These are phyloP conservation scores for Esox lucius DNA, from an alignment of 2,797 vertebrate species.

Conservation along the genomic window DNA sequence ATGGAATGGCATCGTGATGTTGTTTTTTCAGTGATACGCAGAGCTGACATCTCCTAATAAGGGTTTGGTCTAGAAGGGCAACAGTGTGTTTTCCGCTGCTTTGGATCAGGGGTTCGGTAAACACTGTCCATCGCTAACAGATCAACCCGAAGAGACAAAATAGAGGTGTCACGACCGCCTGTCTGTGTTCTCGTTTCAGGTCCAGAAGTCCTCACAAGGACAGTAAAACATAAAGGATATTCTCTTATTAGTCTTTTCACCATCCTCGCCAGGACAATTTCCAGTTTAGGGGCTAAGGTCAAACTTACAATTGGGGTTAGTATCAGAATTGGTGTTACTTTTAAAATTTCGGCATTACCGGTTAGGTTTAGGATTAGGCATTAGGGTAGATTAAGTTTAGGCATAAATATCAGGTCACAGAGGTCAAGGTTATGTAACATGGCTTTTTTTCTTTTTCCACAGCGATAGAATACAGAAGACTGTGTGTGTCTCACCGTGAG, in stretches of 20 bases:
- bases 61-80: background rate
- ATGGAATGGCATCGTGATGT: background rate
- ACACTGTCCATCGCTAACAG: background rate
- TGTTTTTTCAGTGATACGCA: background rate
- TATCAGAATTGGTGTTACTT: too few relatives aligned
- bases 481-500: constrained; percentile 80
- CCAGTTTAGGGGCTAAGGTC: too few relatives aligned
- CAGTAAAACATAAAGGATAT: background rate
- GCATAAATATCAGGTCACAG: too few relatives aligned
- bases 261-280: too few relatives aligned
- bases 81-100: background rate
- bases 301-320: too few relatives aligned
- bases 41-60: background rate
- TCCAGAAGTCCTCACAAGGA: background rate
- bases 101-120: background rate
- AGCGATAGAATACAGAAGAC: too few relatives aligned
- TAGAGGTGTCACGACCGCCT: background rate
- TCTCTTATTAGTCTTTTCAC: too few relatives aligned
- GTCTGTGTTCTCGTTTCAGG: background rate
- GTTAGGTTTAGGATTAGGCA: too few relatives aligned
- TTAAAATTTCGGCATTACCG: too few relatives aligned
- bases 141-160: background rate
- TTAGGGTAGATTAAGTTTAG: too few relatives aligned
- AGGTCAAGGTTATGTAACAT: too few relatives aligned
- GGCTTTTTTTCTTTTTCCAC: too few relatives aligned